A percentile compares a stretch with the other conserved stretches of the same genome.
phyloP scores from a whole-genome alignment of 2,113 vertebrate genomes.

The Calyptomena viridis region DNA sequence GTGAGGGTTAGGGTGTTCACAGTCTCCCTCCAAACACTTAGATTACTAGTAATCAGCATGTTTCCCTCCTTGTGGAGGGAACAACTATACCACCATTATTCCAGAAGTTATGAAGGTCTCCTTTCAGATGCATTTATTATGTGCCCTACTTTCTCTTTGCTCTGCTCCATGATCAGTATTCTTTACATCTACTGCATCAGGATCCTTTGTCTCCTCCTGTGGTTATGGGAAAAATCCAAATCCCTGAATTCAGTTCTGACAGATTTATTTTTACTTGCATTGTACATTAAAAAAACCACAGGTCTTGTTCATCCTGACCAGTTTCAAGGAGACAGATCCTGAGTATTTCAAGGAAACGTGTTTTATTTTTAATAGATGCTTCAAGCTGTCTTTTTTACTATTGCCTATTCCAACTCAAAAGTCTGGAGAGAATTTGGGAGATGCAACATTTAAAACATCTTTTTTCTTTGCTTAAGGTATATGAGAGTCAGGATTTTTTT shows the following conservation, averaged over 20 bases:
- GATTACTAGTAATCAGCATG: not conserved
- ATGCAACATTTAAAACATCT: not conserved
- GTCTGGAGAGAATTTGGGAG: not conserved
- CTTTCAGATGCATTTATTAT: not conserved
- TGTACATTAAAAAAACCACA: not conserved
- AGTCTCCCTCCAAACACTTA: not conserved
- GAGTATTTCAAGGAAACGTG: not conserved
- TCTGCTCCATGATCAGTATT: not conserved
- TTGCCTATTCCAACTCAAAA: not conserved
- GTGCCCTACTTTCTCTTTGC: slow-evolving; percentile 22
- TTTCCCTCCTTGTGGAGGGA: not conserved
- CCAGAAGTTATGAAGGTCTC: not conserved
- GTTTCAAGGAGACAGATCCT: not conserved
- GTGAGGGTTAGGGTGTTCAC: not conserved
- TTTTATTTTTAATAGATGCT: slow-evolving; percentile 12
- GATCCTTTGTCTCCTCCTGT: not conserved
- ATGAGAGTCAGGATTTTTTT: not conserved
- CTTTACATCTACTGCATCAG: not conserved
- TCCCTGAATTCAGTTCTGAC: not conserved
- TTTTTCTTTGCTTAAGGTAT: not conserved
- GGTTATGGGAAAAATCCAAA: not conserved
- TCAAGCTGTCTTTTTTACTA: not conserved
- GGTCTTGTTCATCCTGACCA: not conserved
- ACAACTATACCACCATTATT: not conserved
- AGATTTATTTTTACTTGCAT: slow-evolving; percentile 5